Base-by-base conservation (phyloP, 37 sponge, comb jelly and placozoan genomes). In the Mnemiopsis leidyi region DNA sequence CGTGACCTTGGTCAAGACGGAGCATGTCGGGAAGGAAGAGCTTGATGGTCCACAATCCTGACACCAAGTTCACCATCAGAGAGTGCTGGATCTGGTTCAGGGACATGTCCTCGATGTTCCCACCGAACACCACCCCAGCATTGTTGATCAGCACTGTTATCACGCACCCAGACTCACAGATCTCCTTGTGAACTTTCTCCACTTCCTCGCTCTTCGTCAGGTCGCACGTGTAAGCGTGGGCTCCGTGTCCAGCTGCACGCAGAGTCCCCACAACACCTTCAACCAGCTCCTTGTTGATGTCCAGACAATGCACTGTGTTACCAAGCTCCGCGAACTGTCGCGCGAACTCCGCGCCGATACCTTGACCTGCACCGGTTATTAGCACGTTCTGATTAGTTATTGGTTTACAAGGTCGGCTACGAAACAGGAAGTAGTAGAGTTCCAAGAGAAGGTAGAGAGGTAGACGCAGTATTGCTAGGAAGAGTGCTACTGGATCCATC, bases 151-250 rank as follows among this genome's bases (percentile, higher is more conserved):
- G 90, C 7, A 85, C 90, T 36, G 90, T 85, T 40, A 85, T 21
- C n/a, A 33, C 35, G 35, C 33, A 36, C 0, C 90, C 61, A 40
- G 39, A 20, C 9, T 38, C 48, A n/a, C 1, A 28, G 0, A 85
- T 38, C 36, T 85, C 61, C 90, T 85, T 20, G 26, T 85, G 26
- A 0, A 85, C 23, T 23, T 85, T 13, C 29, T 38, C 48, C 0
- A 85, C 90, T 18, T 39, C 28, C 90, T 85, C 90, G 0, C 16
- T 3, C 90, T 85, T 85, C 3, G 90, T 85, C 40, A 85, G 90
- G 39, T 85, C 90, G 36, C 90, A 85, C 25, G 90, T 85, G 90
- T 85, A 85, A n/a, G 90, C 90, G 61, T 40, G 40, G 20, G 90
- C 90, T 0, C 23, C 0, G 61, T 25, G 23, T 2, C 90, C 90